Evolutionary conservation across 2,888 invertebrate genomes (phyloP).

Genomic region (Tigriopus californicus): DNA sequence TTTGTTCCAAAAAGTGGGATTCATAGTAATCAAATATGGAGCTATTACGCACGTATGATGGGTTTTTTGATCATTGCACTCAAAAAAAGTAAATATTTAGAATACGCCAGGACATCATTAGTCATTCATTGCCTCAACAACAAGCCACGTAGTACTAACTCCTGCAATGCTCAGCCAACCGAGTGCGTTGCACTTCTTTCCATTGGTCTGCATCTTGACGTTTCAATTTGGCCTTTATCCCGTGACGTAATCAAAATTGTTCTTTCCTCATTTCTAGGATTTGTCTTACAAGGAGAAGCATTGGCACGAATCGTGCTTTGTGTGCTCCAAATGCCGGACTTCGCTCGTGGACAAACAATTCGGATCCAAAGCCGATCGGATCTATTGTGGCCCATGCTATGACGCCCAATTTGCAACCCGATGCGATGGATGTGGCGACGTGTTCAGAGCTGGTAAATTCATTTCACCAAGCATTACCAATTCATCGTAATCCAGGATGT

Average conservation of each 20-base stretch:
- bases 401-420: conserved; percentile 97
- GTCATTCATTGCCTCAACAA: too few relatives aligned
- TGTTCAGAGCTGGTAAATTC: conserved; percentile 81
- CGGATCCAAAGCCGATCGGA: conserved; percentile 95
- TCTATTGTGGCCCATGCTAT: conserved; percentile 98
- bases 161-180: too few relatives aligned
- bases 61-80: not conserved
- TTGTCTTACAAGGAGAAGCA: conserved; percentile 99
- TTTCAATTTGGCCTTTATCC: too few relatives aligned
- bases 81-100: not conserved
- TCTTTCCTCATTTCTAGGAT: conserved; percentile 46
- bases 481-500: not conserved
- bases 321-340: conserved; percentile 92
- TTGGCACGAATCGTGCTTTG: conserved; percentile 99
- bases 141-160: too few relatives aligned
- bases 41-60: not conserved
- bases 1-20: too few relatives aligned
- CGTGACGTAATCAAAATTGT: too few relatives aligned
- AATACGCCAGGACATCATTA: too few relatives aligned
- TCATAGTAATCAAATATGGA: conserved; percentile 1
- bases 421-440: conserved; percentile 96
- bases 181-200: too few relatives aligned
- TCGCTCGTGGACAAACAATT: conserved; percentile 98
- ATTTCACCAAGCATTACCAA: not conserved
- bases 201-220: too few relatives aligned